Percentiles rank a stretch among this genome's conserved stretches.
These are phyloP conservation scores for Stichopus chloronotus DNA, from an alignment of 35 echinoderm and acorn worm genomes.

Conservation along the genomic window DNA sequence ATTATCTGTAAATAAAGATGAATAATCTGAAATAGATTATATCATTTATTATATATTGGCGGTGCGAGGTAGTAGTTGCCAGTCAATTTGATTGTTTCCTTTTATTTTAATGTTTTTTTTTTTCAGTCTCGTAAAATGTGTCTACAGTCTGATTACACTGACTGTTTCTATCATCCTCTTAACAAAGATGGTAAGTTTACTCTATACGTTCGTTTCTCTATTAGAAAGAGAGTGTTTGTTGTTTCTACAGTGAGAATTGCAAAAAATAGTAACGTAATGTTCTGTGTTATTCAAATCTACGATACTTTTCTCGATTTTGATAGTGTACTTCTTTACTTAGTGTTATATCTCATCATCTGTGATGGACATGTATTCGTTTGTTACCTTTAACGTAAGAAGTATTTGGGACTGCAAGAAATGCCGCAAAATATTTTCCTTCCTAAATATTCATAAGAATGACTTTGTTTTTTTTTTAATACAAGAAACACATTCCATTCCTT, in stretches of 20 bases:
- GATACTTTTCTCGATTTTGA: not conserved
- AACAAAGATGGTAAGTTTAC: not conserved
- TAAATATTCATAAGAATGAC: not conserved
- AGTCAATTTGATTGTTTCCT: no score
- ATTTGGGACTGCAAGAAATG: slow-evolving; percentile 11
- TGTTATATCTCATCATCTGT: not conserved
- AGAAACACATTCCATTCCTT: slow-evolving; percentile 23
- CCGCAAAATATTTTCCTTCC: slow-evolving; percentile 18
- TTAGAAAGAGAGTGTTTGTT: not conserved
- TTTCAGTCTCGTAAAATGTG: no score
- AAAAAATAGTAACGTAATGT: not conserved
- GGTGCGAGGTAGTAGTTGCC: no score
- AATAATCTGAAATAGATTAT: no score
- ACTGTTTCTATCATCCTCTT: not conserved
- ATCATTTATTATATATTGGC: not conserved
- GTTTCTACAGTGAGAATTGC: not conserved
- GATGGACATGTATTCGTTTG: not conserved
- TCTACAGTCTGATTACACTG: not conserved
- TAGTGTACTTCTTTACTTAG: not conserved
- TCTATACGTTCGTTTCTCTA: not conserved
- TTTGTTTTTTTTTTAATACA: not conserved
- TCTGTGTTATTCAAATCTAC: not conserved
- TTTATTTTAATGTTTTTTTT: no score
- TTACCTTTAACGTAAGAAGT: not conserved
- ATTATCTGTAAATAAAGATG: no score